Conservation (phyloP, 1,140 invertebrate genomes). For the Druon quercuslanigerum region DNA sequence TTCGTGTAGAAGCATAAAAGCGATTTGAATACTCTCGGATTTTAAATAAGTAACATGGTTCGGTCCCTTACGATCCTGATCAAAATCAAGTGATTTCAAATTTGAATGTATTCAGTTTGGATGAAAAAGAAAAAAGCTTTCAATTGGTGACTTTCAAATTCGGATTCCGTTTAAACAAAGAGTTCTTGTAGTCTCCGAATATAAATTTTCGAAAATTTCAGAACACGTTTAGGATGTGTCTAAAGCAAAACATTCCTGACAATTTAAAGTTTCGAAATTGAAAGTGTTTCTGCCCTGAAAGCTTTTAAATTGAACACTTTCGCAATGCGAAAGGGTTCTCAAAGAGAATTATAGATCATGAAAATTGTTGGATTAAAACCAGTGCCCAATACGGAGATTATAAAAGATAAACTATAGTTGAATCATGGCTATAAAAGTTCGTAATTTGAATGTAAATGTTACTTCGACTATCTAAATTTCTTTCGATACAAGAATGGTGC, state of each 20-base stretch:
- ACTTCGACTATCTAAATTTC: no score
- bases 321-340: not conserved
- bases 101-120: slow-evolving; percentile 1
- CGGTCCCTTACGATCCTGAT: not conserved
- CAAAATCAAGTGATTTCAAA: not conserved
- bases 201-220: not conserved
- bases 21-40: no score
- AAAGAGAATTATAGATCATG: not conserved
- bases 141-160: not conserved
- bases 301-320: not conserved
- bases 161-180: not conserved
- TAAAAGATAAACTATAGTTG: no score
- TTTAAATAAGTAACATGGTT: no score
- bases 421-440: no score
- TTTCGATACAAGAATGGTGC: no score
- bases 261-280: not conserved
- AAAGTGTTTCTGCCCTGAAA: not conserved
- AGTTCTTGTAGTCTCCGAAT: not conserved
- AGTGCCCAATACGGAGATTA: no score
- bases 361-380: no score
- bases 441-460: no score
- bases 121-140: not conserved
- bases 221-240: not conserved
- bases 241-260: not conserved
- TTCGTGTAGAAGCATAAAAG: no score